phyloP scores from a whole-genome alignment of 2,113 vertebrate genomes.

The Thoracochromis brauschi region DNA sequence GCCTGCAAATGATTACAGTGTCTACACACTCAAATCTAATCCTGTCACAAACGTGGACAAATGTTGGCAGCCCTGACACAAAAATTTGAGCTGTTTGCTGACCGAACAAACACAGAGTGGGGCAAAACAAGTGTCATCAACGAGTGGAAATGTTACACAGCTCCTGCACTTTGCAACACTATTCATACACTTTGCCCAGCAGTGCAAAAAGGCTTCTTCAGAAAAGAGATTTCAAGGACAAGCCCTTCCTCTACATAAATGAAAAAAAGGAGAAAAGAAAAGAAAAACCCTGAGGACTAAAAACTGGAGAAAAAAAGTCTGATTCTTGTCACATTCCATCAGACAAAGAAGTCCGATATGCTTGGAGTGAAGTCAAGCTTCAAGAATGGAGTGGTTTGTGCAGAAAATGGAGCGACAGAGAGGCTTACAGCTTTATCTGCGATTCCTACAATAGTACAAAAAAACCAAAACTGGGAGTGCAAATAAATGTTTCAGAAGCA shows the following conservation, averaged over 20 bases:
- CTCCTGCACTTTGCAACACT: neutral
- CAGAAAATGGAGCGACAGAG: neutral
- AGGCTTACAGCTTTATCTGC: neutral
- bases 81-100: neutral
- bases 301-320: neutral
- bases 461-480: neutral
- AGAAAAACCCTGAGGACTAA: neutral
- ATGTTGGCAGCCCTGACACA: neutral
- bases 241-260: neutral
- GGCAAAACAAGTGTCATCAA: neutral
- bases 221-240: conserved; percentile 20
- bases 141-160: neutral
- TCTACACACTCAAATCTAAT: neutral
- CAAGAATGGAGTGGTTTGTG: neutral
- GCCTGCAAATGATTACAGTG: conserved; percentile 28
- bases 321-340: conserved; percentile 56
- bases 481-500: neutral
- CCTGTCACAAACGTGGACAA: neutral
- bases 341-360: conserved; percentile 34
- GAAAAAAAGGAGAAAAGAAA: neutral
- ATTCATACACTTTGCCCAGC: neutral
- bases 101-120: neutral
- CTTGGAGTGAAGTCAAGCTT: conserved; percentile 33
- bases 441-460: neutral
- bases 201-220: neutral